Base-by-base conservation (phyloP, 2,888 invertebrate species). In the Sarcophaga rosellei region DNA sequence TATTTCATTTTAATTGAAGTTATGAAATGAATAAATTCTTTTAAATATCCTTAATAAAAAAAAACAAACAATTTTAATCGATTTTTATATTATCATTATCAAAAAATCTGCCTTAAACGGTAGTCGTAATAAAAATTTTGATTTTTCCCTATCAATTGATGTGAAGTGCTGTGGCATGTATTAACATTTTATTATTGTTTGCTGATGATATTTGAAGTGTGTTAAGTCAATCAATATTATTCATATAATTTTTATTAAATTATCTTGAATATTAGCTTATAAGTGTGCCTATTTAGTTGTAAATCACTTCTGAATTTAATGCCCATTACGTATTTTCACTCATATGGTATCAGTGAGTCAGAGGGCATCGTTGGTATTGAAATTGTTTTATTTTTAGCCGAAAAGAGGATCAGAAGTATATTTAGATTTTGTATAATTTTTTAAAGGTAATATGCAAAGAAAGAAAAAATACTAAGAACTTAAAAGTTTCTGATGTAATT, bases 41-140 rank as follows among this genome's bases (percentile, higher is more conserved):
- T 77, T 23, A 21, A 62, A 62, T 12, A 3, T 35, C 72, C 20
- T 72, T 20, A 35, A 35, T 8, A 35, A 35, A 35, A 35, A 4
- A 15, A 35, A 35, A 35, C 8, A 15, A 68, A 21, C 25, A 21
- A 44, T 61, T 35, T 35, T 2, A 35, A 4, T 45, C 17, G 4
- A 53, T 1, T 47, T 59, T 61, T 69, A 53, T 68, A 21, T 3
- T 4, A n/a, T 6, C 17, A n/a, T 83, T 78, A 83, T 78, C 73
- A 78, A 20, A 74, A 74, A 78, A 78, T 83, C 61, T 10, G 35
- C 73, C 21, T 25, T 62, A 62, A 45, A 78, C 57, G 20, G 44
- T 80, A 35, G 35, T 35, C 35, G 2, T 35, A 15, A 73, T 1
- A 62, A n/a, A 35, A 62, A 17, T 57, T 68, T 61, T 68, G 21